These are phyloP conservation scores for Holocentrus rufus DNA, from an alignment of 2,797 vertebrate genomes.

Conservation along the genomic window DNA sequence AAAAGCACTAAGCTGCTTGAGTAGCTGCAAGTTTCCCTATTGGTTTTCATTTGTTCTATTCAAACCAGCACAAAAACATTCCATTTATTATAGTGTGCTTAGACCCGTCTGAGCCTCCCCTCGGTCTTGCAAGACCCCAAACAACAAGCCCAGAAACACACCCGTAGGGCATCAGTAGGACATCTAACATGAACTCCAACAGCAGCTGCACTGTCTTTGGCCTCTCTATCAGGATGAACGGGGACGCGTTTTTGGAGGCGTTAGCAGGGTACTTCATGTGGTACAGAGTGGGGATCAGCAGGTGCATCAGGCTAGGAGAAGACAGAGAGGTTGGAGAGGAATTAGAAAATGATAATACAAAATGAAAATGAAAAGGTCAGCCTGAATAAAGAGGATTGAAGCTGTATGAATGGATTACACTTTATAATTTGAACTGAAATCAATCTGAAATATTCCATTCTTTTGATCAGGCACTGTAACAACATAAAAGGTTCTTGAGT, in stretches of 20 bases:
- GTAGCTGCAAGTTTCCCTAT: neutral
- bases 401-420: neutral
- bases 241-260: constrained; percentile 86
- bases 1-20: neutral
- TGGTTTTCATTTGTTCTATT: neutral
- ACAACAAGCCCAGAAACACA: constrained; percentile 68
- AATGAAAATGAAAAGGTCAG: neutral
- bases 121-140: neutral
- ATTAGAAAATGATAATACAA: neutral
- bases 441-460: neutral
- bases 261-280: constrained; percentile 95
- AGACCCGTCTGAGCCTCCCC: neutral
- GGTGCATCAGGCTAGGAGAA: constrained; percentile 94
- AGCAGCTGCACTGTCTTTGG: constrained; percentile 97
- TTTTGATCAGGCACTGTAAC: neutral
- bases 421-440: neutral
- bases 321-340: constrained; percentile 57
- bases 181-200: constrained; percentile 98
- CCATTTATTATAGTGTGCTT: neutral
- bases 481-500: neutral
- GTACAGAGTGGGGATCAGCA: constrained; percentile 97
- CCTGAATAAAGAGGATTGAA: neutral
- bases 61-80: neutral
- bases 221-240: constrained; percentile 95
- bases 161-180: constrained; percentile 99